A percentile compares a stretch with the other conserved stretches of the same genome.
These are phyloP conservation scores for Drosophila mulleri DNA, from an alignment of 2,888 invertebrate species.

Conservation along the genomic window DNA sequence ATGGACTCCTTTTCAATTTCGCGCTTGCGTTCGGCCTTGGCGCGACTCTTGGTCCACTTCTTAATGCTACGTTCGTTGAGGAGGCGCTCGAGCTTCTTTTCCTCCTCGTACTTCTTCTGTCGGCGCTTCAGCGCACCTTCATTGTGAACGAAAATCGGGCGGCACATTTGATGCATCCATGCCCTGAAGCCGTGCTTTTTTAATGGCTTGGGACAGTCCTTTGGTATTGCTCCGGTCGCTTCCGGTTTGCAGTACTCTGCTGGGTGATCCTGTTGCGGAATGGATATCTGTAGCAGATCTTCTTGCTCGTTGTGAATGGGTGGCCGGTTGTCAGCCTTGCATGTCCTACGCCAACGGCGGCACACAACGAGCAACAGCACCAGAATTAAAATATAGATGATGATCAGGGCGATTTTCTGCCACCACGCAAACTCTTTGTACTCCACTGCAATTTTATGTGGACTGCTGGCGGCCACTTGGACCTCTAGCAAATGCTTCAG, in stretches of 20 bases:
- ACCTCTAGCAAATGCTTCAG: slow-evolving; percentile 47
- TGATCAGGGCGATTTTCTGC: slow-evolving; percentile 37
- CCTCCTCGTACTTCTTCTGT: slow-evolving; percentile 9
- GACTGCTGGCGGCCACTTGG: slow-evolving; percentile 12
- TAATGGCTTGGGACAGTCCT: background rate
- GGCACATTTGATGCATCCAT: slow-evolving; percentile 56
- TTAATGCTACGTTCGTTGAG: slow-evolving; percentile 37
- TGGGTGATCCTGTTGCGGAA: too few relatives aligned
- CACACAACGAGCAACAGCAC: slow-evolving; percentile 12
- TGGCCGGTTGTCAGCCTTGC: background rate
- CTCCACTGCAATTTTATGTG: background rate
- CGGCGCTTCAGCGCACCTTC: slow-evolving; percentile 11
- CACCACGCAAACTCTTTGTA: slow-evolving; percentile 32
- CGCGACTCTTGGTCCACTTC: slow-evolving; percentile 46
- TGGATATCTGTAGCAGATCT: background rate
- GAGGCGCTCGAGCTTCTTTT: slow-evolving; percentile 17
- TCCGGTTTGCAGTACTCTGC: background rate
- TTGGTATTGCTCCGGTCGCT: background rate
- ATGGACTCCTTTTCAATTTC: background rate
- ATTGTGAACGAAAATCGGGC: slow-evolving; percentile 62
- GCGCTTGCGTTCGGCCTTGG: slow-evolving; percentile 16
- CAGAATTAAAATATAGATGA: slow-evolving; percentile 24
- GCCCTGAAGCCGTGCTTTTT: slow-evolving; percentile 12
- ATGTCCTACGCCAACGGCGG: slow-evolving; percentile 3
- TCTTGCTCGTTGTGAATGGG: slow-evolving; percentile 17